Percentiles rank a stretch among this genome's conserved stretches.
These are phyloP conservation scores for Forbesichthys papilliferus DNA, from an alignment of 2,113 vertebrate species.

Conservation along the genomic window DNA sequence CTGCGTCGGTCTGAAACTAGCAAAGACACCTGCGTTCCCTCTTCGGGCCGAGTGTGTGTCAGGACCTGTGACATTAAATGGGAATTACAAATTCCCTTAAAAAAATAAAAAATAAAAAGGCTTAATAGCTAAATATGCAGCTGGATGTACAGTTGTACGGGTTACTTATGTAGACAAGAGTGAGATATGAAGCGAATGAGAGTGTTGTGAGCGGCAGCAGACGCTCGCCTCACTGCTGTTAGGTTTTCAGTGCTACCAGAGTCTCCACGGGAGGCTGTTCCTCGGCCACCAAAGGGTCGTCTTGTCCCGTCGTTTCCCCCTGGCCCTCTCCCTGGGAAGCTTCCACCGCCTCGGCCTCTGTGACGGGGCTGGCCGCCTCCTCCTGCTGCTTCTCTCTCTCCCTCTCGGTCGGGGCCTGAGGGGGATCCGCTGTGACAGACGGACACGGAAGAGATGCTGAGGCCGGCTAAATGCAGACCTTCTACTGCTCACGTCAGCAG, in stretches of 20 bases:
- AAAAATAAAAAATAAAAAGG: too few species aligned
- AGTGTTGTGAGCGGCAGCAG: conserved; percentile 47
- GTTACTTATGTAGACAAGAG: conserved; percentile 49
- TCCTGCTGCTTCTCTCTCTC: conserved; percentile 66
- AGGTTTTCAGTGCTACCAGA: conserved; percentile 57
- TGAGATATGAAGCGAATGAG: conserved; percentile 42
- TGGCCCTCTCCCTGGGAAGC: conserved; percentile 14
- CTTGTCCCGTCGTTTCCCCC: conserved; percentile 35
- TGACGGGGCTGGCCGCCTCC: conserved; percentile 16
- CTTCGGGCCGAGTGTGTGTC: too few species aligned
- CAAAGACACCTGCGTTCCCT: too few species aligned
- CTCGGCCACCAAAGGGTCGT: conserved; percentile 36
- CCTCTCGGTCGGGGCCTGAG: not conserved
- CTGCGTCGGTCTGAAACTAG: too few species aligned
- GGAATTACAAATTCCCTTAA: too few species aligned
- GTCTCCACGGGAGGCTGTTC: conserved; percentile 52
- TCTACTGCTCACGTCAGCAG: conserved; percentile 4
- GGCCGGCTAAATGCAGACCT: not conserved
- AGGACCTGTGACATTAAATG: too few species aligned
- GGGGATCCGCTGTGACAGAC: conserved; percentile 29
- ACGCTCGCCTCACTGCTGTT: conserved; percentile 40
- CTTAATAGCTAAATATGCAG: too few species aligned
- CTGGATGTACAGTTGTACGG: conserved; percentile 11
- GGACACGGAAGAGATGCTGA: conserved; percentile 12
- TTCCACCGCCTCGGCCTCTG: conserved; percentile 36